Evolutionary conservation across 2,888 invertebrate species (phyloP), one percentile per base, ranked within the genome.

Genomic region (Catocala nupta): DNA sequence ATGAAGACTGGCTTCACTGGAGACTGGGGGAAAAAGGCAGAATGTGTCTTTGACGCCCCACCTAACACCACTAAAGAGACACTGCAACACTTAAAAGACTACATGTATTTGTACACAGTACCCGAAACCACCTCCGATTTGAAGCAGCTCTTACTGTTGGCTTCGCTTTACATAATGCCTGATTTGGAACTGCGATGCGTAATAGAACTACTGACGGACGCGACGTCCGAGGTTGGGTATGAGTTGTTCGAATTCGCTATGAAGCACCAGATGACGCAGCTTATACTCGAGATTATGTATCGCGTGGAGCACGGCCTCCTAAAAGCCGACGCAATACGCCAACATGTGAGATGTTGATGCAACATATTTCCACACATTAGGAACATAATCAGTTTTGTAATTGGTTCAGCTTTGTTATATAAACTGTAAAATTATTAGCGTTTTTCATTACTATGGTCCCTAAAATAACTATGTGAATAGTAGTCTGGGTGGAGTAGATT

Each of bases 101-200:
- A 86, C 64, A 69, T 89, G 5, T 89, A 89, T 61, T 67, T 87
- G 16, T 81, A 80, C 8, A 56, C 12, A 10, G 7, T 59, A 6
- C 56, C 64, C 49, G 36, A 39, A 39, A 39, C 59, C 5, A 13
- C 43, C 2, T 60, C 58, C 0, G 88, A 83, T 0, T 59, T 88
- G 47, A 81, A 84, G 42, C 84, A 87, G 50, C 70, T 89, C 2
- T 53, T 89, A 47, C 68, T 87, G 0, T 68, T 89, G 1, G 81
- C 89, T 1, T 75, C 82, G 0, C 84, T 79, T 50, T 89, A 87
- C 59, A 84, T 87, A 74, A 89, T 89, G 79, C 82, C 84, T 7
- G 86, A 85, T 43, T 72, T 89, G 43, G 87, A 88, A 59, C 79
- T 79, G 67, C 81, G 75, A 54, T 89, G 89, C 63, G 81, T 87